Conservation (phyloP, 2,888 invertebrate species). For the Drosophila falleni region DNA sequence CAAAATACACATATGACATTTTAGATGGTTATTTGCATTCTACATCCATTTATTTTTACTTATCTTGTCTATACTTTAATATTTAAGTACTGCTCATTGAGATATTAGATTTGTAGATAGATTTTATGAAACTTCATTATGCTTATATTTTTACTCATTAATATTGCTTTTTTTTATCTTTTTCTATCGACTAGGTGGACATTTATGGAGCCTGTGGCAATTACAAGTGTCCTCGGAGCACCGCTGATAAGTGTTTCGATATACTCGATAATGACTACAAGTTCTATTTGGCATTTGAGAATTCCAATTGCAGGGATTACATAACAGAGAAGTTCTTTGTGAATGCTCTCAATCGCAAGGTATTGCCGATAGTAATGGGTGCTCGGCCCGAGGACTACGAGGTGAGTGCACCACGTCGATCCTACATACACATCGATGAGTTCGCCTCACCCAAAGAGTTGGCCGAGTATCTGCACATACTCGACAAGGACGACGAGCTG, state of each 20-base stretch:
- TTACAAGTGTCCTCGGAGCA: conserved; percentile 93
- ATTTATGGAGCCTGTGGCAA: conserved; percentile 96
- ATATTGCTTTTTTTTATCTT: no score
- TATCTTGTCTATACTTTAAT: no score
- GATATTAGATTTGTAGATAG: no score
- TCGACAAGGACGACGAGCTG: conserved; percentile 94
- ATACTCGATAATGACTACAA: conserved; percentile 97
- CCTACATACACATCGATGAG: conserved; percentile 98
- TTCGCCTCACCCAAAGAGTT: conserved; percentile 94
- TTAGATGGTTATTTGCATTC: no score
- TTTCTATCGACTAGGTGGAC: conserved; percentile 87
- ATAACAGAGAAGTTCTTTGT: conserved; percentile 99
- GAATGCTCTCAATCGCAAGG: conserved; percentile 94
- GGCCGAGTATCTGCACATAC: conserved; percentile 93
- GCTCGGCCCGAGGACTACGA: conserved; percentile 96
- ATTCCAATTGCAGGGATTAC: conserved; percentile 98
- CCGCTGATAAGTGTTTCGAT: conserved; percentile 93
- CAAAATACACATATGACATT: no score
- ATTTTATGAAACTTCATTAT: background rate
- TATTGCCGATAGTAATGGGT: conserved; percentile 98
- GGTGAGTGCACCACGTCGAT: conserved; percentile 94
- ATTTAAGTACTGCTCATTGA: no score
- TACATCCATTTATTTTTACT: no score
- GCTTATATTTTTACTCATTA: background rate
- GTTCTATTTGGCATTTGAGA: conserved; percentile 98